Conservation (phyloP, 2,888 invertebrate genomes). For the Hirtodrosophila duncani region DNA sequence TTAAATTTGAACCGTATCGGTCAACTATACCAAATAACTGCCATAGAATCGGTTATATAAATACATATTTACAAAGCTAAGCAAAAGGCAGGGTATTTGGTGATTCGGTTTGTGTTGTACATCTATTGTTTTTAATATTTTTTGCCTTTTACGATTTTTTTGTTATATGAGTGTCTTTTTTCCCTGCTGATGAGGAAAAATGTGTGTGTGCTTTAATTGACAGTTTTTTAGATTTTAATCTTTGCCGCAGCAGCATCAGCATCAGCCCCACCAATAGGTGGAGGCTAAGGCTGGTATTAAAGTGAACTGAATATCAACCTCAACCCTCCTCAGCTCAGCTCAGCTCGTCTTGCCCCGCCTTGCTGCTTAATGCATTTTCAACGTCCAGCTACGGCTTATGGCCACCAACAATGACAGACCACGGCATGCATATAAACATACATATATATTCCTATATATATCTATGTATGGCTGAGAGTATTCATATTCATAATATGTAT, state of each 20-base stretch:
- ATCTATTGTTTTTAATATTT: conserved; percentile 3
- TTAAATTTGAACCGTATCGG: no score
- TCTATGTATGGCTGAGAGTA: conserved; percentile 9
- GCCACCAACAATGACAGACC: conserved; percentile 65
- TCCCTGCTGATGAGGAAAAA: conserved; percentile 72
- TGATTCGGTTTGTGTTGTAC: conserved; percentile 23
- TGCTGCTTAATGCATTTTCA: conserved; percentile 65
- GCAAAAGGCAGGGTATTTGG: no score
- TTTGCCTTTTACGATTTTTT: conserved; percentile 18
- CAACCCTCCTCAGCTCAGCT: no score
- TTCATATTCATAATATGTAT: conserved; percentile 39
- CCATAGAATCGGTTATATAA: no score
- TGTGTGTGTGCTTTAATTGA: conserved; percentile 76
- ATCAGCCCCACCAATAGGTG: conserved; percentile 11
- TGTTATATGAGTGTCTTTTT: conserved; percentile 57
- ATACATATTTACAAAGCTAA: no score
- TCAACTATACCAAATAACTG: no score
- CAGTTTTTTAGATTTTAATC: conserved; percentile 76
- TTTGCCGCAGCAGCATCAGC: conserved; percentile 38
- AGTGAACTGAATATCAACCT: conserved; percentile 42
- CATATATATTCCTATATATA: conserved; percentile 1
- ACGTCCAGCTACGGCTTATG: conserved; percentile 58
- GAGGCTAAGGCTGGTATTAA: conserved; percentile 10
- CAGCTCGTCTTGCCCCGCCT: no score
- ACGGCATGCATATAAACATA: neutral